Evolutionary conservation across 2,888 invertebrate species (phyloP).

Genomic region (Alcis repandata): DNA sequence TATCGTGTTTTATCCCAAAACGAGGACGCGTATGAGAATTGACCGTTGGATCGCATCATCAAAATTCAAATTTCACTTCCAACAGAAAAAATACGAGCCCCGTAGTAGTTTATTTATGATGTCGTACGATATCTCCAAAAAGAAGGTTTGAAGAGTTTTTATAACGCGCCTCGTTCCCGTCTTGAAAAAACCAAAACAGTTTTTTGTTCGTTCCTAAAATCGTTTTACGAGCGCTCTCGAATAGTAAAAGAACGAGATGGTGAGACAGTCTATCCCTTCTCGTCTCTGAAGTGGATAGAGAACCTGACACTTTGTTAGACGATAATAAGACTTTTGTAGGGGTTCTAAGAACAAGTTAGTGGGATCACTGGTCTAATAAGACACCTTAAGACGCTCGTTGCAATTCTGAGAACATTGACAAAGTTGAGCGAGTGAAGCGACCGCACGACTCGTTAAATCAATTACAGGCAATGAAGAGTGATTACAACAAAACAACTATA

Average conservation of each 20-base stretch:
- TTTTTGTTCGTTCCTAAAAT: conserved; percentile 78
- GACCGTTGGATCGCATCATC: conserved; percentile 71
- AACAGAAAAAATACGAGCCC: conserved; percentile 60
- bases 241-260: conserved; percentile 76
- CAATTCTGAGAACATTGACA: conserved; percentile 59
- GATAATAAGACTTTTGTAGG: conserved; percentile 70
- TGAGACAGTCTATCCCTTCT: conserved; percentile 55
- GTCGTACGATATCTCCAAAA: conserved; percentile 76
- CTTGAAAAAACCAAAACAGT: conserved; percentile 83
- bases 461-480: conserved; percentile 44
- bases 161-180: conserved; percentile 55
- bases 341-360: conserved; percentile 72
- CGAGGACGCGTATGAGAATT: conserved; percentile 43
- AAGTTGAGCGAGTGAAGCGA: conserved; percentile 47
- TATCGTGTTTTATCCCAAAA: conserved; percentile 52
- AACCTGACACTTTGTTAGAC: conserved; percentile 70
- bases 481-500: conserved; percentile 32
- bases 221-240: conserved; percentile 82
- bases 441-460: conserved; percentile 36
- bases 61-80: conserved; percentile 71
- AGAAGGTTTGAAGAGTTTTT: conserved; percentile 66
- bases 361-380: conserved; percentile 65
- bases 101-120: conserved; percentile 81
- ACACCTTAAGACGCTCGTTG: conserved; percentile 60
- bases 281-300: conserved; percentile 59